Evolutionary conservation across 2,113 vertebrate species (phyloP).

Genomic region (Nipponia nippon): DNA sequence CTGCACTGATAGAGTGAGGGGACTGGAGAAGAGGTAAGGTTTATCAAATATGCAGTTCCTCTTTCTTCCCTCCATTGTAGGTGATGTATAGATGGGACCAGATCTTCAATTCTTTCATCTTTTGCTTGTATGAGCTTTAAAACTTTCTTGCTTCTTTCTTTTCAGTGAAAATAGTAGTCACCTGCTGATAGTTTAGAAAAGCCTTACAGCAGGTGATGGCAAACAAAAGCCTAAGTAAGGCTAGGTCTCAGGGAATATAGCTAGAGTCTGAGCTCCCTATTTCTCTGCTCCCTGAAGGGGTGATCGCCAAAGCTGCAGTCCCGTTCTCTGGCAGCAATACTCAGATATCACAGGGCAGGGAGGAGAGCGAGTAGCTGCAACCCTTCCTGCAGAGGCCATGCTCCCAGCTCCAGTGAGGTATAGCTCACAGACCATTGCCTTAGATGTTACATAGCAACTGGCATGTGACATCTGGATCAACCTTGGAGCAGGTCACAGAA

Average conservation of each 20-base stretch:
- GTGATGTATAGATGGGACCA: background rate
- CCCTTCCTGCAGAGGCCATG: background rate
- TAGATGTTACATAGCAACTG: fast-evolving
- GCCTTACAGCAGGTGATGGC: background rate
- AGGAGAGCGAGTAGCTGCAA: background rate
- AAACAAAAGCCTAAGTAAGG: background rate
- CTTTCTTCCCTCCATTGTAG: background rate
- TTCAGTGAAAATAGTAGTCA: background rate
- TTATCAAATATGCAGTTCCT: background rate
- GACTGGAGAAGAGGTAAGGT: background rate
- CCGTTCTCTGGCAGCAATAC: background rate
- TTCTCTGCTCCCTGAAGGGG: background rate
- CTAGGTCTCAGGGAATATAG: background rate
- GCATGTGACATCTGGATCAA: background rate
- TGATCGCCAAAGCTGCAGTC: background rate
- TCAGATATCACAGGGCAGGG: background rate
- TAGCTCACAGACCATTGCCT: background rate
- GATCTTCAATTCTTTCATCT: background rate
- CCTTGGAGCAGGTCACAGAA: background rate
- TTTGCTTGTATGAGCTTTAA: background rate
- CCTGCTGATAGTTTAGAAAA: background rate
- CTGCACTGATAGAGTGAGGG: background rate
- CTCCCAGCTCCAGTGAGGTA: background rate
- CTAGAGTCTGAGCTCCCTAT: background rate
- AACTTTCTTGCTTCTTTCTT: background rate